A percentile compares a stretch with the other conserved stretches of the same genome.
phyloP scores from a whole-genome alignment of 1,140 invertebrate genomes.

The Batillaria attramentaria region DNA sequence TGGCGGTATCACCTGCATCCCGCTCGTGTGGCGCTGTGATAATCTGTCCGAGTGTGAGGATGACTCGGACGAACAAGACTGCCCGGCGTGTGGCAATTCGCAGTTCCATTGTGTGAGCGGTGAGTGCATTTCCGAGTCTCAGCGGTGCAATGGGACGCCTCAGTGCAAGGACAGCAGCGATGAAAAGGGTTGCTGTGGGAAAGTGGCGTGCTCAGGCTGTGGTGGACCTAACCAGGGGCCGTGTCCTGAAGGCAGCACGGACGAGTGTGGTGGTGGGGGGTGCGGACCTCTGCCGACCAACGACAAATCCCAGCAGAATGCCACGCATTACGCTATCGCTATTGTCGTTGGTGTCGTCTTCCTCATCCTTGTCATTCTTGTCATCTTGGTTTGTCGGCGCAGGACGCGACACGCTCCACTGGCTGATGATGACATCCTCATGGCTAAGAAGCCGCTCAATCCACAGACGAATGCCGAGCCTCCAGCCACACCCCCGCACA shows the following conservation, averaged over 20 bases:
- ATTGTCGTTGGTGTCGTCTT: slow-evolving; percentile 64
- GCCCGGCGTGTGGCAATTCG: slow-evolving; percentile 81
- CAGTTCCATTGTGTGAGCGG: slow-evolving; percentile 62
- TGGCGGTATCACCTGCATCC: slow-evolving; percentile 65
- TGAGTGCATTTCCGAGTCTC: slow-evolving; percentile 82
- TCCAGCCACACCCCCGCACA: slow-evolving; percentile 47
- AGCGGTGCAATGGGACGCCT: slow-evolving; percentile 75
- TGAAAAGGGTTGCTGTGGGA: slow-evolving; percentile 80
- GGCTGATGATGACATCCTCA: slow-evolving; percentile 56
- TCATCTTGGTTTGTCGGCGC: slow-evolving; percentile 65
- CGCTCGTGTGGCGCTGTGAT: slow-evolving; percentile 74
- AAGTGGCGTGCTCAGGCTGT: slow-evolving; percentile 55
- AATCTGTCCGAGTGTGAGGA: slow-evolving; percentile 82
- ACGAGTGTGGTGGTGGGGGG: slow-evolving; percentile 22
- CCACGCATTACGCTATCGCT: slow-evolving; percentile 61
- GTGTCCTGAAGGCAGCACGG: slow-evolving; percentile 24
- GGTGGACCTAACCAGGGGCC: slow-evolving; percentile 25
- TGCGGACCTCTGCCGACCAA: slow-evolving; percentile 25
- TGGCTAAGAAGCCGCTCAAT: slow-evolving; percentile 62
- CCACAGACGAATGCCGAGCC: slow-evolving; percentile 45
- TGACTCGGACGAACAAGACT: slow-evolving; percentile 86
- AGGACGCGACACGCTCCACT: slow-evolving; percentile 50
- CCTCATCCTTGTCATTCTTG: slow-evolving; percentile 58
- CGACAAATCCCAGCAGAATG: slow-evolving; percentile 35
- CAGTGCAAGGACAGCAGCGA: slow-evolving; percentile 87